A percentile compares a stretch with the other conserved stretches of the same genome.
Evolutionary conservation across 2,797 vertebrate genomes (phyloP).

Genomic region (Falco peregrinus): DNA sequence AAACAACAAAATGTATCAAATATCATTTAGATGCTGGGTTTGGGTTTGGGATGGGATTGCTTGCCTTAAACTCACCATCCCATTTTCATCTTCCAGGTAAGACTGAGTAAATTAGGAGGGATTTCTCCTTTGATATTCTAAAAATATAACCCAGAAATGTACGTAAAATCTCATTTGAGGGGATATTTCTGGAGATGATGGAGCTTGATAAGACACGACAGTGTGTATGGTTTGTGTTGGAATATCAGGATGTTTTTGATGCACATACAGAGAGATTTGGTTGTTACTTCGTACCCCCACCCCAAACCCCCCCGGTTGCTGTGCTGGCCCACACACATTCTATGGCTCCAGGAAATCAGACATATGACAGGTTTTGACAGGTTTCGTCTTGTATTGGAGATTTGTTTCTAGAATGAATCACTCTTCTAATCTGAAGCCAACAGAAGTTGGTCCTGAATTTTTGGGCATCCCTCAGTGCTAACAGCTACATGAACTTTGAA

Average conservation of each 20-base stretch:
- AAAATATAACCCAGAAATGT: neutral
- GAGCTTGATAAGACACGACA: neutral
- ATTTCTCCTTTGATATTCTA: neutral
- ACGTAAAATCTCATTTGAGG: neutral
- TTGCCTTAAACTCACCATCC: neutral
- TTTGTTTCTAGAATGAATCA: neutral
- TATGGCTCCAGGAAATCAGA: neutral
- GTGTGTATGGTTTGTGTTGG: neutral
- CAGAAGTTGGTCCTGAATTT: neutral
- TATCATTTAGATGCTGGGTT: neutral
- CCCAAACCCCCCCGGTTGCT: neutral
- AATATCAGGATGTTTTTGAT: neutral
- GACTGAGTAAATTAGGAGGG: neutral
- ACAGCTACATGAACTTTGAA: neutral
- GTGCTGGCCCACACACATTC: neutral
- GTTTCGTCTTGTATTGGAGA: neutral
- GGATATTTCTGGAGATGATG: neutral
- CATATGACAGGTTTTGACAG: neutral
- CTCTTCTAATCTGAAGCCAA: neutral
- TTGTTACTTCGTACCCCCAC: neutral
- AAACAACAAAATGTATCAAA: neutral
- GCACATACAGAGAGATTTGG: neutral
- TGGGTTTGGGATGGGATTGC: neutral
- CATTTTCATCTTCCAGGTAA: neutral
- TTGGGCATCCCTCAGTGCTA: neutral